phyloP scores from a whole-genome alignment of 2,888 invertebrate genomes.

The Caenorhabditis plicata region DNA sequence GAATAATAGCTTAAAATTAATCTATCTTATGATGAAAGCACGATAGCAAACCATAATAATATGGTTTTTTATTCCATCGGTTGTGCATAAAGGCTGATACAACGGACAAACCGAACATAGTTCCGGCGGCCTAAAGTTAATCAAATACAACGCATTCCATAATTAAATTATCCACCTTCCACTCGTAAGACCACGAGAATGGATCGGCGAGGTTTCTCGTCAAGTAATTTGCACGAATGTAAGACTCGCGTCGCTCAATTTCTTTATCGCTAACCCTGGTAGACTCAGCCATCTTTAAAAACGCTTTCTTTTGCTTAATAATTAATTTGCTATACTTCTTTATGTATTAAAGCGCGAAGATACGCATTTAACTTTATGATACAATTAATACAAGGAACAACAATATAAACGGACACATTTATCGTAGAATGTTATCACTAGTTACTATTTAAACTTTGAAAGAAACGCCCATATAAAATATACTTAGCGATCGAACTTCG shows the following conservation, averaged over 20 bases:
- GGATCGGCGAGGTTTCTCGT: conserved; percentile 50
- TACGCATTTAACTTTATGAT: too few species aligned
- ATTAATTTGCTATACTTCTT: neutral
- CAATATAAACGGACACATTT: conserved; percentile 25
- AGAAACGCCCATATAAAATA: too few species aligned
- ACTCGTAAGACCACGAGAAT: conserved; percentile 60
- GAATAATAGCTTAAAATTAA: conserved; percentile 36
- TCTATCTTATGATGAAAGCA: neutral
- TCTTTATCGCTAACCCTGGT: conserved; percentile 56
- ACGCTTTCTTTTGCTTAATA: too few species aligned
- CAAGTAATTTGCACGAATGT: conserved; percentile 47
- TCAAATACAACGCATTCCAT: neutral
- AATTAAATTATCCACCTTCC: conserved; percentile 34
- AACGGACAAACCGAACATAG: conserved; percentile 40
- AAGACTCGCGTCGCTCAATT: conserved; percentile 50
- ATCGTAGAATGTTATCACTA: conserved; percentile 30
- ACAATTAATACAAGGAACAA: too few species aligned
- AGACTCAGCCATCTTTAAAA: conserved; percentile 47
- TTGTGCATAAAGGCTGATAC: conserved; percentile 44
- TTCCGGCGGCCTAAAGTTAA: conserved; percentile 35
- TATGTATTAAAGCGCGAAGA: too few species aligned
- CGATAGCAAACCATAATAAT: conserved; percentile 55
- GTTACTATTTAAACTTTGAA: too few species aligned
- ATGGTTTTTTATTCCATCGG: conserved; percentile 59
- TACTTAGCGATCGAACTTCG: conserved; percentile 65